These are phyloP conservation scores for Chelidonichthys spinosus DNA, from an alignment of 2,797 vertebrate genomes.

Conservation along the genomic window DNA sequence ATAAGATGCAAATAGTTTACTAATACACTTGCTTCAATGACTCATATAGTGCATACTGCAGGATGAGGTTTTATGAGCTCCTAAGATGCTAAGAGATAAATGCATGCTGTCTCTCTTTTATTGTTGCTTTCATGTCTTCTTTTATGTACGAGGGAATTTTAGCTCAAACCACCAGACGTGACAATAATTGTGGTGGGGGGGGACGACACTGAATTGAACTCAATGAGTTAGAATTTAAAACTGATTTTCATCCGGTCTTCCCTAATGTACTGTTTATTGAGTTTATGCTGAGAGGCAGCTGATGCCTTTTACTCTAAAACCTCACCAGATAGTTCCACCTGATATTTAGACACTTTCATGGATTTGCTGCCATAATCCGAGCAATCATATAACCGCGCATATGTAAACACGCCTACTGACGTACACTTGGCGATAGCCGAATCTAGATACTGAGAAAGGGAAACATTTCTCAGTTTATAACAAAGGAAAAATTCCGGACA, in stretches of 20 bases:
- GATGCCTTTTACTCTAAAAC: constrained; percentile 33
- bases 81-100: constrained; percentile 39
- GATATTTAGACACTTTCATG: constrained; percentile 28
- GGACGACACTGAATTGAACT: constrained; percentile 50
- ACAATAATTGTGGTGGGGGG: constrained; percentile 15
- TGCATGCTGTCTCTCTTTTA: constrained; percentile 35
- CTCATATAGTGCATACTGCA: constrained; percentile 26
- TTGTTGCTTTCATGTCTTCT: constrained; percentile 45
- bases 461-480: constrained; percentile 51
- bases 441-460: constrained; percentile 14
- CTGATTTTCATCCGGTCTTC: constrained; percentile 20
- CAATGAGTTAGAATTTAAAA: constrained; percentile 34
- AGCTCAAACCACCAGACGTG: constrained; percentile 43
- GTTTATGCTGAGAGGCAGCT: not conserved
- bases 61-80: constrained; percentile 40
- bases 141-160: constrained; percentile 51
- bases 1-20: constrained; percentile 28
- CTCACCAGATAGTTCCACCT: constrained; percentile 21
- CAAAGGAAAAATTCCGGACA: constrained; percentile 63
- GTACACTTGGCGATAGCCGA: constrained; percentile 20
- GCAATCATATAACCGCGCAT: constrained; percentile 30
- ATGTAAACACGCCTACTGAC: constrained; percentile 26
- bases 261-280: constrained; percentile 7
- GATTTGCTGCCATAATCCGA: constrained; percentile 31
- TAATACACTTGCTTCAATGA: constrained; percentile 27